These are phyloP conservation scores for Metalampra italica DNA, from an alignment of 2,888 invertebrate species.

Conservation along the genomic window DNA sequence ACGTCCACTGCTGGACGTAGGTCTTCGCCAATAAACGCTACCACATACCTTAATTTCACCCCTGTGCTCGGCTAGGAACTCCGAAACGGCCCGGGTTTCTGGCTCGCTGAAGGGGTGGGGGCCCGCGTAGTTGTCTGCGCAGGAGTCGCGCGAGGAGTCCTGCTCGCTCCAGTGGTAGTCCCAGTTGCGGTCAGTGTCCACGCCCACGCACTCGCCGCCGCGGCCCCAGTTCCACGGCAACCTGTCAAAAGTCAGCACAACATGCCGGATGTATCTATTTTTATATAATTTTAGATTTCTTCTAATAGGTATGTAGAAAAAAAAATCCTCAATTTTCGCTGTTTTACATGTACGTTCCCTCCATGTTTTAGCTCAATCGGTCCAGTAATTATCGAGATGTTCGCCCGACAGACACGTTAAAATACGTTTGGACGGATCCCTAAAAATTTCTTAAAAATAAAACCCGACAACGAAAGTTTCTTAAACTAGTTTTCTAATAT, in stretches of 20 bases:
- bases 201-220: conserved; percentile 82
- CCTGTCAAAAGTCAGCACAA: conserved; percentile 32
- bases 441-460: too few species aligned
- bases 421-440: too few species aligned
- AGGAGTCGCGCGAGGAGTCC: conserved; percentile 84
- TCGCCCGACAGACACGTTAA: too few species aligned
- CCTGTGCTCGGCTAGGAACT: conserved; percentile 77
- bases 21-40: too few species aligned
- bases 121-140: conserved; percentile 87
- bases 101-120: conserved; percentile 86
- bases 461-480: too few species aligned
- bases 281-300: conserved; percentile 4
- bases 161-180: conserved; percentile 84
- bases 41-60: conserved; percentile 78
- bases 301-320: too few species aligned
- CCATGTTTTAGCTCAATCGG: too few species aligned
- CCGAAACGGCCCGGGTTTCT: conserved; percentile 83
- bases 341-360: too few species aligned
- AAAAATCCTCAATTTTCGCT: too few species aligned
- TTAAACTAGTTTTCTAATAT: too few species aligned
- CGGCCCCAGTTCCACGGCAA: conserved; percentile 79
- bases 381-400: too few species aligned
- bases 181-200: conserved; percentile 89
- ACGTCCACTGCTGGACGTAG: too few species aligned
- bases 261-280: not conserved